Base-by-base conservation (phyloP, 2,888 invertebrate genomes). In the Dolomedes plantarius region DNA sequence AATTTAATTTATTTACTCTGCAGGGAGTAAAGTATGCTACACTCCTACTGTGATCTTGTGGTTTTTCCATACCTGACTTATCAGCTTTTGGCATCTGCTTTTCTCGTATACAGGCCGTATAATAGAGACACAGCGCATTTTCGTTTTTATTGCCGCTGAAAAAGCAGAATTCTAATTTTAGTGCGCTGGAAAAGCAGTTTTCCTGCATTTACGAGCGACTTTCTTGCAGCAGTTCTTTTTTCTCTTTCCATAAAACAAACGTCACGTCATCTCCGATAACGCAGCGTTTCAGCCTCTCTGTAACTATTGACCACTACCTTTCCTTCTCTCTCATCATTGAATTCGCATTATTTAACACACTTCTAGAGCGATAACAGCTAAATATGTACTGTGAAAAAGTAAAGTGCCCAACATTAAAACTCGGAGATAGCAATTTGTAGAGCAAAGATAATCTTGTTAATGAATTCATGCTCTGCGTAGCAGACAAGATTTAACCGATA, bases 401-500 rank as follows among this genome's bases (percentile, higher is more conserved):
- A n/a, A n/a, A n/a, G n/a, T n/a, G n/a, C n/a, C n/a, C n/a, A n/a
- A n/a, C n/a, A n/a, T n/a, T n/a, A n/a, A n/a, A n/a, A n/a, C n/a
- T n/a, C n/a, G n/a, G 36, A 36, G 9, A 5, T 5, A 9, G 6
- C 56, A 56, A 56, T 19, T 23, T 56, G 5, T 23, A 23, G 23
- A 23, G 23, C 56, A 23, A n/a, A 2, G 23, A 56, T 56, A 56
- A 56, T 56, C 56, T 56, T 56, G 23, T 56, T 56, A 56, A 56
- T 56, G 19, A 56, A 56, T 56, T 56, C 56, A 56, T 16, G 56
- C 23, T 56, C 56, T 56, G 56, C 56, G 3, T 56, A 56, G 23
- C 23, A 11, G 2, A 5, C 23, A 56, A 56, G 56, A 56, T 23
- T 23, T 56, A 56, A 7, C 16, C 23, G 56, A 56, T 56, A 56